A percentile compares a stretch with the other conserved stretches of the same genome.
Evolutionary conservation across 2,797 vertebrate genomes (phyloP).

Genomic region (Danio tinwini): DNA sequence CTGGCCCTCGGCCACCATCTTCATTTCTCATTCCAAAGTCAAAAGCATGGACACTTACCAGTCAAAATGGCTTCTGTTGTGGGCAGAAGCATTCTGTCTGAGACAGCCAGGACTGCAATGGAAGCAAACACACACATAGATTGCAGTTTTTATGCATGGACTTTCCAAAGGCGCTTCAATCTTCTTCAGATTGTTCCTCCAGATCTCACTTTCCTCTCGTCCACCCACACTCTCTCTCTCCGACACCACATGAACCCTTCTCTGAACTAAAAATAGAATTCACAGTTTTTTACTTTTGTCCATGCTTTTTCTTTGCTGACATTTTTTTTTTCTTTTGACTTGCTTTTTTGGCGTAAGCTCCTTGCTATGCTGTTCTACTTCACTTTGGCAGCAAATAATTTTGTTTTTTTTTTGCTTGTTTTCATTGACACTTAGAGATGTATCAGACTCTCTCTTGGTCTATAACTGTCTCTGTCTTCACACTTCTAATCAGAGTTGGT

Average conservation of each 20-base stretch:
- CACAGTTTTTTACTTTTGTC: constrained; percentile 14
- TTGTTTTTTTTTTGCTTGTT: neutral
- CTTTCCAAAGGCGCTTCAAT: constrained; percentile 22
- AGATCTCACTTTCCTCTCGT: constrained; percentile 12
- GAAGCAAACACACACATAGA: constrained; percentile 40
- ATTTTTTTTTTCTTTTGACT: constrained; percentile 3
- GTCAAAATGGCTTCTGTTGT: constrained; percentile 80
- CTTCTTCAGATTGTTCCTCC: constrained; percentile 8
- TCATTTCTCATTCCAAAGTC: constrained; percentile 20
- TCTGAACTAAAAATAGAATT: constrained; percentile 26
- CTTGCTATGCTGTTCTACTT: neutral
- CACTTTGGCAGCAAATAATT: neutral
- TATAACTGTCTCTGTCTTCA: neutral
- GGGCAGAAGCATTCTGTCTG: constrained; percentile 80
- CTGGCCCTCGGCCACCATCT: neutral
- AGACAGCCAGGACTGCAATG: constrained; percentile 76
- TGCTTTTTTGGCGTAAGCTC: neutral
- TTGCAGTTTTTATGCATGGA: constrained; percentile 12
- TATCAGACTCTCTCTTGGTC: neutral
- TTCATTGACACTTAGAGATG: neutral
- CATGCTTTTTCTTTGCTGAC: neutral
- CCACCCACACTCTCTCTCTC: neutral
- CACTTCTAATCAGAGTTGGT: neutral
- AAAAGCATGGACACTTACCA: constrained; percentile 75
- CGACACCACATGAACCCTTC: constrained; percentile 1